Percentiles rank a stretch among this genome's conserved stretches.
Evolutionary conservation across 1,140 invertebrate genomes (phyloP).

Genomic region (Nilaparvata lugens): DNA sequence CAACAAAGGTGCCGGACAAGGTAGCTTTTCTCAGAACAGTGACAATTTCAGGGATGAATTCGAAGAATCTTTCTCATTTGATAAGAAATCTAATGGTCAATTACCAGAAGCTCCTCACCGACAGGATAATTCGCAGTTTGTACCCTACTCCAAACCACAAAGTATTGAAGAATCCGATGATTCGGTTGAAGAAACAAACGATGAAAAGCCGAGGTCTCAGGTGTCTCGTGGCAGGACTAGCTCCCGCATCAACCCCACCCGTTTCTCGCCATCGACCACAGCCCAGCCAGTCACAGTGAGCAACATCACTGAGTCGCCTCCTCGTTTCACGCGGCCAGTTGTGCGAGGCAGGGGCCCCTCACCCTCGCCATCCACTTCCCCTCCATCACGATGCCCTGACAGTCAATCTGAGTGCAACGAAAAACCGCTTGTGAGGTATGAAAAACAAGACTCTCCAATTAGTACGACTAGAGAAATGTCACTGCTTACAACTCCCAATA

Average conservation of each 20-base stretch:
- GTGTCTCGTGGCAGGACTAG: background rate
- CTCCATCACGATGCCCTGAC: conserved; percentile 8
- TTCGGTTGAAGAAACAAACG: background rate
- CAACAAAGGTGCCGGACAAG: too few species aligned
- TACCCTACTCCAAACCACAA: too few species aligned
- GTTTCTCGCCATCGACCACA: background rate
- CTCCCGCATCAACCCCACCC: background rate
- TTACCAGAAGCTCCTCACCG: too few species aligned
- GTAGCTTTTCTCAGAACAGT: too few species aligned
- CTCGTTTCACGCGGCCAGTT: background rate
- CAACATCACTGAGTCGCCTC: background rate
- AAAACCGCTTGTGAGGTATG: conserved; percentile 39
- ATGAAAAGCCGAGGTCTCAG: background rate
- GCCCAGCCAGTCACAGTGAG: background rate
- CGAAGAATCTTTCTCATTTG: too few species aligned
- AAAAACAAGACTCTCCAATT: background rate
- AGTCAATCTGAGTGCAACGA: conserved; percentile 37
- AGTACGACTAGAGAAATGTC: background rate
- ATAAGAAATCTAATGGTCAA: too few species aligned
- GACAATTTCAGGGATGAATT: too few species aligned
- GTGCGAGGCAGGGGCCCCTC: background rate
- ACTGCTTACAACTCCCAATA: background rate
- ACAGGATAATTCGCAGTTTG: too few species aligned
- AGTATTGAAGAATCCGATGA: background rate
- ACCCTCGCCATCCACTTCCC: background rate